Base-by-base conservation (phyloP, 2,113 vertebrate genomes). In the Pollachius pollachius region DNA sequence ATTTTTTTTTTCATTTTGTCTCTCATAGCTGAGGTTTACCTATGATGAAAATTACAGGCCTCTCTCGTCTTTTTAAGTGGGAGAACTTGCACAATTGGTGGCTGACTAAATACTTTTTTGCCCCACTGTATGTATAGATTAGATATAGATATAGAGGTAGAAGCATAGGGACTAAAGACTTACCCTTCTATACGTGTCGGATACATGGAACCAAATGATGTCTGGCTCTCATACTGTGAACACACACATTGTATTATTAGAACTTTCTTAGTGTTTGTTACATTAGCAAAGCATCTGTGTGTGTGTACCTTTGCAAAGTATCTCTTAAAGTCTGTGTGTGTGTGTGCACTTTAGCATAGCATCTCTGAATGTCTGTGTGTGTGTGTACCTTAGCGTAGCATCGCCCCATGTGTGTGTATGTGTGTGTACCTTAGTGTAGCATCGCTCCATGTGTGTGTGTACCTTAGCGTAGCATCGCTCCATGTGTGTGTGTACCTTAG, bases 101-200 rank as follows among this genome's bases (percentile, higher is more conserved):
- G n/a, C n/a, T n/a, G n/a, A n/a, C n/a, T n/a, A n/a, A n/a, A n/a
- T n/a, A n/a, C n/a, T n/a, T n/a, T n/a, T n/a, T n/a, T n/a, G n/a
- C n/a, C n/a, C n/a, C n/a, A n/a, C n/a, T n/a, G 34, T 37, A 23
- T 23, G 21, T 23, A 23, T 23, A 23, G 21, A n/a, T n/a, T n/a
- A n/a, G n/a, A n/a, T n/a, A n/a, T 11, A 41, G 37, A 41, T 11
- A 13, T 8, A 48, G 6, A 48, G 7, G 17, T n/a, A 57, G 9
- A 57, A n/a, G 13, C 1, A 57, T n/a, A 17, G 3, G 15, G 15
- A 52, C 48, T 52, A 52, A 52, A 57, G 15, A 57, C 94, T 94
- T 86, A 97, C 95, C 95, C 95, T 81, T 97, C 95, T 52, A 97
- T 97, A 54, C 95, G 93, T 41, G 95, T 97, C 15, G 95, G 95